A percentile compares a stretch with the other conserved stretches of the same genome.
Evolutionary conservation across 2,797 vertebrate species (phyloP).

Genomic region (Sciurus vulgaris): DNA sequence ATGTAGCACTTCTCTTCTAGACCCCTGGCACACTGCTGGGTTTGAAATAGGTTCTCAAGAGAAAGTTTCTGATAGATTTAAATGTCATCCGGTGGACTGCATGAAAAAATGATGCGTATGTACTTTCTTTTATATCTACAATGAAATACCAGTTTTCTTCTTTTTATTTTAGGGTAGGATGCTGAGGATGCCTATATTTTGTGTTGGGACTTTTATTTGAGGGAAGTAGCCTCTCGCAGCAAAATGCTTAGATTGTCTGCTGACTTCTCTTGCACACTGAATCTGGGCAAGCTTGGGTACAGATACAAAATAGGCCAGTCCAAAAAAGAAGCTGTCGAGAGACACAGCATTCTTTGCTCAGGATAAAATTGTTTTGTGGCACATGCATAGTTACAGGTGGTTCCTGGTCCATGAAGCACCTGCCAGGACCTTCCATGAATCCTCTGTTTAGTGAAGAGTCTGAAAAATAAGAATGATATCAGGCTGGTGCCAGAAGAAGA

Average conservation of each 20-base stretch:
- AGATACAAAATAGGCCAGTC: neutral
- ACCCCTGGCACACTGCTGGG: neutral
- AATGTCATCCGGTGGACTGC: neutral
- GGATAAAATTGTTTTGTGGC: neutral
- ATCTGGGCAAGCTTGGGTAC: neutral
- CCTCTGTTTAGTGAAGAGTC: neutral
- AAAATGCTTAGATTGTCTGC: neutral
- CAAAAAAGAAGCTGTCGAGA: neutral
- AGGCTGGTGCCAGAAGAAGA: neutral
- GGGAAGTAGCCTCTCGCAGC: neutral
- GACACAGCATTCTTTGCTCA: neutral
- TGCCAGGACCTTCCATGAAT: neutral
- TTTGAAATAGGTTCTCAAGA: slow-evolving; percentile 53
- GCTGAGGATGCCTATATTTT: neutral
- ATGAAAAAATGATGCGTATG: neutral
- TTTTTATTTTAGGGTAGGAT: neutral
- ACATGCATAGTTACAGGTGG: neutral
- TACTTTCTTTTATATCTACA: slow-evolving; percentile 10
- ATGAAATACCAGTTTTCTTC: neutral
- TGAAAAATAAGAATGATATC: neutral
- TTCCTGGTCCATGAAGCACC: neutral
- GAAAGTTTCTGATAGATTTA: slow-evolving; percentile 12
- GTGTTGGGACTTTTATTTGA: neutral
- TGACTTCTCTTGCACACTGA: neutral
- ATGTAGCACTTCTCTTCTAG: neutral